These are phyloP conservation scores for Lates japonicus DNA, from an alignment of 2,797 vertebrate species.

Conservation along the genomic window DNA sequence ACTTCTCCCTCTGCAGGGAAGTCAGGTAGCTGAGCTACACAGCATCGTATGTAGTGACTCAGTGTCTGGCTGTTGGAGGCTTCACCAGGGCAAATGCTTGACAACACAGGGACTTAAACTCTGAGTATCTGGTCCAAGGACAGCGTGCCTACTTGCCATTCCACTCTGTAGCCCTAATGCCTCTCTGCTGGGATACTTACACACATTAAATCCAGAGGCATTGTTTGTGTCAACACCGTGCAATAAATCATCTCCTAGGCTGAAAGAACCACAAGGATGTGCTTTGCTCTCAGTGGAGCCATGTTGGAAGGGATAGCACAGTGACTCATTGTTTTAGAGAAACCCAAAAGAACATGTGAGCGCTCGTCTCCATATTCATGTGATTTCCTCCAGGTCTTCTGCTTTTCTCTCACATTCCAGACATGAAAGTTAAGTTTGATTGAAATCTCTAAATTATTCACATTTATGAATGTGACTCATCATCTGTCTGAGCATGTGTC, in stretches of 20 bases:
- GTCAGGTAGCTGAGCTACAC: conserved; percentile 49
- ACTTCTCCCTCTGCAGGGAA: conserved; percentile 48
- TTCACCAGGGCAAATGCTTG: conserved; percentile 49
- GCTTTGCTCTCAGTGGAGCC: conserved; percentile 16
- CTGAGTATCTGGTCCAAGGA: conserved; percentile 62
- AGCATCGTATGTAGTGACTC: conserved; percentile 44
- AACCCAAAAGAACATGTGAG: conserved; percentile 1
- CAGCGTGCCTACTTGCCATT: conserved; percentile 60
- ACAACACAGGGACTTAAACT: conserved; percentile 51
- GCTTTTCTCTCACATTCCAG: conserved; percentile 6
- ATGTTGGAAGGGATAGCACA: neutral
- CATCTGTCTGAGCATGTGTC: conserved; percentile 42
- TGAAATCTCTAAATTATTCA: conserved; percentile 32
- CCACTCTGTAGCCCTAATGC: conserved; percentile 50
- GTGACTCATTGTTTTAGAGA: conserved; percentile 26
- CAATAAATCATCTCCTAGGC: conserved; percentile 58
- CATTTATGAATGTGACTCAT: conserved; percentile 44
- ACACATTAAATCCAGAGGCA: conserved; percentile 61
- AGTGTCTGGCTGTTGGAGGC: conserved; percentile 42
- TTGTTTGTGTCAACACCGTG: conserved; percentile 53
- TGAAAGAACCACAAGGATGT: conserved; percentile 42
- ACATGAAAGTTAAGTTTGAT: conserved; percentile 19
- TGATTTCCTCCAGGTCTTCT: neutral
- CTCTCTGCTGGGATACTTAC: conserved; percentile 45
- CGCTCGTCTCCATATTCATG: neutral